Base-by-base conservation (phyloP, 2,113 vertebrate genomes). In the Pandion haliaetus region DNA sequence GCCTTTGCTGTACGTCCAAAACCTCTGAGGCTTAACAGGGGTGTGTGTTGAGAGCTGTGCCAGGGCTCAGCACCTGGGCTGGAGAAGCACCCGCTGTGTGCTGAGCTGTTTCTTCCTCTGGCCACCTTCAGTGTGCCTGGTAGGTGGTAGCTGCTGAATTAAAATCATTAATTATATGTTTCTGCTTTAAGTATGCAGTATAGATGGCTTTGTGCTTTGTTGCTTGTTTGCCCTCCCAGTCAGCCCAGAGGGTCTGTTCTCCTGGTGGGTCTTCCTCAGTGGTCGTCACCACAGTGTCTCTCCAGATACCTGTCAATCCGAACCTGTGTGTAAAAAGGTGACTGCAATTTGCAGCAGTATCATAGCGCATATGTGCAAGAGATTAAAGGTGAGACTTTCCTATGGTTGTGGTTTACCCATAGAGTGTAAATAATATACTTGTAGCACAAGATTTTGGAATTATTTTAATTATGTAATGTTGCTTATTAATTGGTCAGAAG, bases 121-220 rank as follows among this genome's bases (percentile, higher is more conserved):
- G 38, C n/a, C 26, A 3, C 0, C 1, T n/a, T 72, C 19, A 26
- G 25, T 34, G 26, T 26, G 9, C 47, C 0, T 2, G n/a, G 18
- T 34, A 36, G n/a, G 29, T 1, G 5, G 20, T 55, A 71, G 57
- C 40, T 59, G 36, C 52, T 76, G 38, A 49, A 71, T 84, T 50
- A 40, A 69, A 81, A 24, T 31, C 52, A 31, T 42, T 58, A 20
- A 31, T 65, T 73, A 6, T 17, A 7, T 63, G 9, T 55, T 63
- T 36, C 34, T 6, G 17, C 67, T 66, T 72, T 14, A 66, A 79
- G 38, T 10, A 24, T 29, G 49, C 16, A 10, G 11, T 20, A 8
- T n/a, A 15, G 2, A 0, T 24, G 9, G 9, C 7, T 50, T 40
- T 73, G 25, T 72, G 52, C n/a, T 49, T 34, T 86, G 17, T 44